A percentile compares a stretch with the other conserved stretches of the same genome.
Evolutionary conservation across 2,797 vertebrate species (phyloP).

Genomic region (Anisognathus igniventris): DNA sequence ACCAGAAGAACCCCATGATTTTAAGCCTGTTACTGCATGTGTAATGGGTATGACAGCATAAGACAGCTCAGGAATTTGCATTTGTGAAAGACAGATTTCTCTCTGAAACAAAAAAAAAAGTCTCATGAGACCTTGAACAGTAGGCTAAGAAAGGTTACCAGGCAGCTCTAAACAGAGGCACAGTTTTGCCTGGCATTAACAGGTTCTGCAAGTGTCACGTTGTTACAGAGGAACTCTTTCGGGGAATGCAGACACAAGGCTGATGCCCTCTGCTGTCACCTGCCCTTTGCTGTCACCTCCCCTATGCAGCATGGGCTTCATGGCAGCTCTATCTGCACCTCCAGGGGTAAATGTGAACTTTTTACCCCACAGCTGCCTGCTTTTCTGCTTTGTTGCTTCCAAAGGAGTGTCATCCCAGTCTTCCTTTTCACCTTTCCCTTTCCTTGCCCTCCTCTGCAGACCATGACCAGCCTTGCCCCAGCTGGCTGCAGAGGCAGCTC

Average conservation of each 20-base stretch:
- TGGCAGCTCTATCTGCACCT: neutral
- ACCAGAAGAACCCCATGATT: neutral
- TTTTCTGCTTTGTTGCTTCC: neutral
- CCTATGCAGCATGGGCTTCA: rapidly evolving
- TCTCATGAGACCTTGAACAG: neutral
- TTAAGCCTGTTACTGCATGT: neutral
- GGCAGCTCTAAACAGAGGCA: neutral
- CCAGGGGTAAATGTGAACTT: neutral
- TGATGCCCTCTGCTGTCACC: neutral
- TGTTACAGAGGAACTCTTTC: neutral
- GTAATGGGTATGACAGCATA: neutral
- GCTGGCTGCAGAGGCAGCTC: too few relatives aligned
- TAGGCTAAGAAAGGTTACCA: neutral
- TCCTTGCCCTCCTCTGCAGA: neutral
- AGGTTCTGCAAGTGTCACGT: rapidly evolving
- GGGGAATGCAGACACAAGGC: neutral
- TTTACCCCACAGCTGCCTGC: neutral
- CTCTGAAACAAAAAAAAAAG: neutral
- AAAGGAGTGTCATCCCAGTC: neutral
- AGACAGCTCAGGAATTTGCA: neutral
- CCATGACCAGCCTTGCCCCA: rapidly evolving
- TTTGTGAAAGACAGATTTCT: neutral
- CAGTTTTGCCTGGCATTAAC: neutral
- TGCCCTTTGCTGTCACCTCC: neutral
- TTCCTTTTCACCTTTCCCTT: neutral